Percentiles rank a stretch among this genome's conserved stretches.
These are phyloP conservation scores for Heteractis magnifica DNA, from an alignment of 92 coral and sea anemone species.

Conservation along the genomic window DNA sequence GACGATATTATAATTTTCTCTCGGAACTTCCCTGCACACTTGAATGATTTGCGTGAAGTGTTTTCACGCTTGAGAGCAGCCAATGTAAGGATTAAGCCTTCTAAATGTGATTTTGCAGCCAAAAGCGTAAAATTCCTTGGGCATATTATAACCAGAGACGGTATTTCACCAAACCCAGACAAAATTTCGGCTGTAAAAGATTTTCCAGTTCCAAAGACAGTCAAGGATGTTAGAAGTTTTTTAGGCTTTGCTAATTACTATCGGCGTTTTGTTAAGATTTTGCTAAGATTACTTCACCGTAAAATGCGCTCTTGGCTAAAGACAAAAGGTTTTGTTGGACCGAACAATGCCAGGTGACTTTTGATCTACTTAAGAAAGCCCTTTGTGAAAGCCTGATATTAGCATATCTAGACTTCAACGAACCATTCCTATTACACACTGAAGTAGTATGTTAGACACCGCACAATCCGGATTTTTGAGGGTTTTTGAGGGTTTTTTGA, in stretches of 20 bases:
- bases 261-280: conserved; percentile 26
- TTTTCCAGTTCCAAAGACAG: conserved; percentile 12
- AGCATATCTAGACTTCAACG: neutral
- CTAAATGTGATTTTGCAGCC: conserved; percentile 24
- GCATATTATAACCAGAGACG: conserved; percentile 18
- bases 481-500: too few species aligned
- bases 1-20: conserved; percentile 26
- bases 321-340: conserved; percentile 15
- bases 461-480: too few species aligned
- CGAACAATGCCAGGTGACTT: conserved; percentile 20
- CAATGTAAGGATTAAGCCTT: conserved; percentile 12
- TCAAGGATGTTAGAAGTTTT: conserved; percentile 24
- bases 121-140: conserved; percentile 22
- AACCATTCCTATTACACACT: neutral
- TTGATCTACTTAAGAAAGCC: conserved; percentile 1
- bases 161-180: conserved; percentile 17
- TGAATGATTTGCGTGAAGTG: conserved; percentile 15
- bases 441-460: too few species aligned
- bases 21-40: neutral
- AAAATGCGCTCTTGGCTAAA: conserved; percentile 14
- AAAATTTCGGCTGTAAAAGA: conserved; percentile 27
- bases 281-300: conserved; percentile 27
- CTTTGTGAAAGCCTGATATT: conserved; percentile 14
- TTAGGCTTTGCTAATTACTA: conserved; percentile 29
- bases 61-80: conserved; percentile 30